Conservation (phyloP, 2,888 invertebrate genomes). For the Tethea ocularis region DNA sequence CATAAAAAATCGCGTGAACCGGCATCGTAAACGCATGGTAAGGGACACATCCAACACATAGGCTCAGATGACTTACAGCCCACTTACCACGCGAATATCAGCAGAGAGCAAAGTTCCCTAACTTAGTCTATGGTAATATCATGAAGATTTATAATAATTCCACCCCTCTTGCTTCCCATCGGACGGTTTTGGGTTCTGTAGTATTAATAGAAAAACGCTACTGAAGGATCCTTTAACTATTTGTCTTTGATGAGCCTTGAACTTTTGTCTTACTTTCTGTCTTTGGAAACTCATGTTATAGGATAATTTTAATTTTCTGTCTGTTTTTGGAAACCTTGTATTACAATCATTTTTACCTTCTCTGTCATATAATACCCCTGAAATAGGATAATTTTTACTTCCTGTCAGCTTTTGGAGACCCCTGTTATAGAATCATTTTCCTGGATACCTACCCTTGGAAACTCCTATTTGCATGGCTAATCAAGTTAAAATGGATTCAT, state of each 20-base stretch:
- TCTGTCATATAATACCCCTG: no score
- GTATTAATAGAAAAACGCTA: neutral
- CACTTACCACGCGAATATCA: slow-evolving; percentile 76
- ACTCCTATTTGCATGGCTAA: no score
- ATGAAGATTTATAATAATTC: slow-evolving; percentile 83
- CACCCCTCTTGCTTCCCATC: slow-evolving; percentile 64
- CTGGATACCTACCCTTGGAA: no score
- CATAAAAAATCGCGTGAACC: slow-evolving; percentile 17
- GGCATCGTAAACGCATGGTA: slow-evolving; percentile 55
- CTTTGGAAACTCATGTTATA: no score
- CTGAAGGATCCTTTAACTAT: neutral
- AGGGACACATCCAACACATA: slow-evolving; percentile 47
- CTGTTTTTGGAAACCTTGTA: no score
- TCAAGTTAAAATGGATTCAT: no score
- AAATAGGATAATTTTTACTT: no score
- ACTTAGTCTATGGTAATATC: slow-evolving; percentile 80
- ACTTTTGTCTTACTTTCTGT: no score
- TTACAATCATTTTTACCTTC: no score
- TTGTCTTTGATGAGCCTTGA: neutral
- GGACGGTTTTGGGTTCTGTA: slow-evolving; percentile 49
- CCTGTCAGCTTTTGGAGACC: no score
- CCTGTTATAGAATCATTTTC: no score
- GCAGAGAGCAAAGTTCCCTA: slow-evolving; percentile 76
- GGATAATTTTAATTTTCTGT: no score
- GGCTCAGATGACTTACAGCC: slow-evolving; percentile 73